Percentiles rank a stretch among this genome's conserved stretches.
These are phyloP conservation scores for Caerostris extrusa DNA, from an alignment of 1,140 invertebrate genomes.

Conservation along the genomic window DNA sequence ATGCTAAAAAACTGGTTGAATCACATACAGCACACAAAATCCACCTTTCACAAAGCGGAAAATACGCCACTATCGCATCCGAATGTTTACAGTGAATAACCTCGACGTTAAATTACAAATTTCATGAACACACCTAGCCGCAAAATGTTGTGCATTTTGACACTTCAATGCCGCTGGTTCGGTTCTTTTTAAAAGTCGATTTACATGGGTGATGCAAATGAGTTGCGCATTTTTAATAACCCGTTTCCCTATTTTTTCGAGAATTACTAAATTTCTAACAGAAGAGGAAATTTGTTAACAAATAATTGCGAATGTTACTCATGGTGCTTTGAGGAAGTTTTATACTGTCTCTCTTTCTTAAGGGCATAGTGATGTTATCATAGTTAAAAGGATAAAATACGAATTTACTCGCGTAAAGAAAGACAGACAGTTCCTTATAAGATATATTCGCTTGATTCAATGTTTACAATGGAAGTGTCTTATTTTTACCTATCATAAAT, in stretches of 20 bases:
- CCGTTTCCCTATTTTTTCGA: background rate
- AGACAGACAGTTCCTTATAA: background rate
- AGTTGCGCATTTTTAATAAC: slow-evolving; percentile 50
- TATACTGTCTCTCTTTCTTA: background rate
- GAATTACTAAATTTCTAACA: slow-evolving; percentile 32
- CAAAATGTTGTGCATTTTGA: background rate
- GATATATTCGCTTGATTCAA: background rate
- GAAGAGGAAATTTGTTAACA: slow-evolving; percentile 25
- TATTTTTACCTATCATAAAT: too few relatives aligned
- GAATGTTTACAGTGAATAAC: slow-evolving; percentile 5
- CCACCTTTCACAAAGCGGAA: background rate
- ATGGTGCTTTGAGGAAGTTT: background rate
- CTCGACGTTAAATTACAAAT: background rate
- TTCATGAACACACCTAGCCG: slow-evolving; percentile 21
- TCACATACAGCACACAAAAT: background rate
- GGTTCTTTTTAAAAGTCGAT: background rate
- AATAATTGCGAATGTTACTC: slow-evolving; percentile 22
- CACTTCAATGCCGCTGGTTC: background rate
- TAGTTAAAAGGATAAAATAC: too few relatives aligned
- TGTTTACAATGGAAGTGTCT: background rate
- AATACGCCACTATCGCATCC: background rate
- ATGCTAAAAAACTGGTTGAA: background rate
- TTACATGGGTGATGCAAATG: slow-evolving; percentile 6
- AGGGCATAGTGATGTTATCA: background rate
- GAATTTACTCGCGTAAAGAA: too few relatives aligned